phyloP scores from a whole-genome alignment of 2,113 vertebrate genomes.

The Pardalotus punctatus region DNA sequence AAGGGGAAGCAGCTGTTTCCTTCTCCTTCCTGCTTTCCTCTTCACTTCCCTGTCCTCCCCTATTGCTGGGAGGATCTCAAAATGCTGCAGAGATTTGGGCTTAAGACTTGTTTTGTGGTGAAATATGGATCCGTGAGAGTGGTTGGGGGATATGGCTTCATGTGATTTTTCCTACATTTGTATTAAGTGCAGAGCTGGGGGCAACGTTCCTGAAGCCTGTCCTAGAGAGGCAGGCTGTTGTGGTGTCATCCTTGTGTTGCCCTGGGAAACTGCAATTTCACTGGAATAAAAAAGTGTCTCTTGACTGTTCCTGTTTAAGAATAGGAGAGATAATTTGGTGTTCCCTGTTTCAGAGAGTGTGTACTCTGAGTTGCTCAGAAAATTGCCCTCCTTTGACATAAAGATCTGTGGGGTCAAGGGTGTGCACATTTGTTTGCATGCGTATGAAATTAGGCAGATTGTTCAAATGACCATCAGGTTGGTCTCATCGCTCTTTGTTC shows the following conservation, averaged over 20 bases:
- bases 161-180: neutral
- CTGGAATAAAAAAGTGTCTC: neutral
- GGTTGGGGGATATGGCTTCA: neutral
- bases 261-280: neutral
- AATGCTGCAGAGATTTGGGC: neutral
- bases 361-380: neutral
- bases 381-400: neutral
- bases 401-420: neutral
- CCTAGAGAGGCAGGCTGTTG: neutral
- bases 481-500: neutral
- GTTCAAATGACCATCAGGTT: neutral
- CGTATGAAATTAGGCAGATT: neutral
- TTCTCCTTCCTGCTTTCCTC: neutral
- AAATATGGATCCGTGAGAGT: fast-evolving
- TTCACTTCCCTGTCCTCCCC: neutral
- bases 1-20: neutral
- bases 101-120: neutral
- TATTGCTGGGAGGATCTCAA: neutral
- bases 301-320: neutral
- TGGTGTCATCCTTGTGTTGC: neutral
- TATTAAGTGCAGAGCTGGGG: neutral
- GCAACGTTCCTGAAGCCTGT: neutral
- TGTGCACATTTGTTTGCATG: neutral
- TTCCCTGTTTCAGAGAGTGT: neutral
- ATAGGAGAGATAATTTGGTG: neutral